Percentiles rank a stretch among this genome's conserved stretches.
phyloP scores from a whole-genome alignment of 2,797 vertebrate species.

The Pygocentrus nattereri region DNA sequence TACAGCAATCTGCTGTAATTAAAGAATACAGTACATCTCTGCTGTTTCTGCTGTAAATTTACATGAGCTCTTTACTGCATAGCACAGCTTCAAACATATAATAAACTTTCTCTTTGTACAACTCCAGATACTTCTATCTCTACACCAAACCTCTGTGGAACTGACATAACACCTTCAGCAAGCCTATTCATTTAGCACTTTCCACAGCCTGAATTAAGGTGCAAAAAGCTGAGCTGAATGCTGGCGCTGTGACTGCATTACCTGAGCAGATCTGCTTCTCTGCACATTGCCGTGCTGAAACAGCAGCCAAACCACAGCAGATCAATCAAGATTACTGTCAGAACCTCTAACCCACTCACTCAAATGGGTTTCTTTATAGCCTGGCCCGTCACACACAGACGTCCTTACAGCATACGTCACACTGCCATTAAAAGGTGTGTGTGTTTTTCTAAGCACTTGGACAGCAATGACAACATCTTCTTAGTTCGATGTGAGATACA shows the following conservation, averaged over 20 bases:
- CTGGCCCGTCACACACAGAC: constrained; percentile 18
- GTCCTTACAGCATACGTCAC: constrained; percentile 24
- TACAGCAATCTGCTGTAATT: too few relatives aligned
- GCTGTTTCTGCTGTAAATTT: too few relatives aligned
- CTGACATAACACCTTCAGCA: background rate
- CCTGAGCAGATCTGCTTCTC: constrained; percentile 17
- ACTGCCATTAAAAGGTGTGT: constrained; percentile 19
- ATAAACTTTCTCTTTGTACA: background rate
- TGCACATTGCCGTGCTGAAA: constrained; percentile 20
- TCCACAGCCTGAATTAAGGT: background rate
- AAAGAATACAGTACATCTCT: too few relatives aligned
- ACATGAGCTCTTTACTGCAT: too few relatives aligned
- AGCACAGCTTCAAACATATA: background rate
- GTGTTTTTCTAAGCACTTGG: background rate
- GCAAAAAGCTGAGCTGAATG: constrained; percentile 2
- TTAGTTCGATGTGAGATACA: background rate
- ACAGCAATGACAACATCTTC: background rate
- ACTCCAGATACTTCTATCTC: background rate
- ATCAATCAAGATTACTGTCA: constrained; percentile 59
- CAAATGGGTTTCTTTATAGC: constrained; percentile 25
- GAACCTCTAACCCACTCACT: constrained; percentile 17
- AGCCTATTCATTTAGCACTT: background rate
- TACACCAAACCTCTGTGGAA: background rate
- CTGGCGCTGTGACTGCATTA: constrained; percentile 15
- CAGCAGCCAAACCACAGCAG: constrained; percentile 25